Base-by-base conservation (phyloP, 2,888 invertebrate genomes). In the Drosophila vallismaia region DNA sequence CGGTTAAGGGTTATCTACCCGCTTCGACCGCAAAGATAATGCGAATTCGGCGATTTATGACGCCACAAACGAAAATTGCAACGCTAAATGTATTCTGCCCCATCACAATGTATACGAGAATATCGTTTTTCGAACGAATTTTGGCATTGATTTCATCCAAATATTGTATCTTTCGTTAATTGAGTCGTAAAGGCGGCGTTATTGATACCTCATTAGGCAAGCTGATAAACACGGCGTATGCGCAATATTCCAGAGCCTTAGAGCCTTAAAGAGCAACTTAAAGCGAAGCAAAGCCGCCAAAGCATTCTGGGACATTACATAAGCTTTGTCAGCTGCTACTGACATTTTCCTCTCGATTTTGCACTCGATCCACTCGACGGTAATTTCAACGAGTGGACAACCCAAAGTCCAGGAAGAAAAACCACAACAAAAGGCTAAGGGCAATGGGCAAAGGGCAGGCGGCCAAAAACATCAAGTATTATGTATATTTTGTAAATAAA, bases 131-230 rank as follows among this genome's bases (percentile, higher is more conserved):
- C 2, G 14, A 29, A 12, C 12, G 36, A 14, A 49, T 29, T 2
- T 1, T 44, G 57, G 54, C 69, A 75, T 79, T 84, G 85, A 84
- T 81, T 81, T 63, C 68, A 49, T 24, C 1, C 52, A 10, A 71
- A 64, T 48, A 19, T 19, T 19, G 1, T 19, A 71, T 64, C 56
- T 64, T 50, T 53, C 71, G 46, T 81, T 81, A 81, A 84, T 85
- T 82, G 79, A 66, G 77, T 85, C 81, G 71, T 85, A 75, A 81
- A 82, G 60, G 67, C 69, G 40, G 56, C 38, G 80, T 83, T 82
- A 82, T 79, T 77, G 83, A 82, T 82, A 80, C 86, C 76, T 82
- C 82, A 82, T 82, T 82, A 85, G 79, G 69, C 86, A 74, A 42
- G 29, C 72, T 74, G 77, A 74, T 77, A 77, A 73, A 66, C 72